These are phyloP conservation scores for Galago senegalensis DNA, from an alignment of 2,797 vertebrate genomes.

Conservation along the genomic window DNA sequence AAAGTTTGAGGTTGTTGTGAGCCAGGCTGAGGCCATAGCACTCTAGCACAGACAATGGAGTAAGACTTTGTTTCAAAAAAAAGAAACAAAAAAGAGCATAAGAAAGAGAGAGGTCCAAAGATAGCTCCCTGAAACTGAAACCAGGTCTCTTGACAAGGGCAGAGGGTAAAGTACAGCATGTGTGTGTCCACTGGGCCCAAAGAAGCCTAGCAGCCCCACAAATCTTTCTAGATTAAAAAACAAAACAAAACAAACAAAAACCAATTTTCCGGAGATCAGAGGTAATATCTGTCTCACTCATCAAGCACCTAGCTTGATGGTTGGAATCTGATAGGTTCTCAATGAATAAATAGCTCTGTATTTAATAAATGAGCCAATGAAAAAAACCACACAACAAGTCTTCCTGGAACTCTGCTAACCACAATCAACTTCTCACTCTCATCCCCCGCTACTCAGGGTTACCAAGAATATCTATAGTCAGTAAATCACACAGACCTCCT, in stretches of 20 bases:
- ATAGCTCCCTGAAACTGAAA: neutral
- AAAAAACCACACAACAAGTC: neutral
- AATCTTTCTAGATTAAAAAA: neutral
- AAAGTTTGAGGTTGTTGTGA: too few species aligned
- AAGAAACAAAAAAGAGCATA: too few species aligned
- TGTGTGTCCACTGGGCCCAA: neutral
- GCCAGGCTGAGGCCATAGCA: too few species aligned
- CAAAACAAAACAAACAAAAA: too few species aligned
- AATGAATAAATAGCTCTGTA: slow-evolving; percentile 30
- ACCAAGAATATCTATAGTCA: slow-evolving; percentile 86
- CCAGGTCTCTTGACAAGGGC: neutral
- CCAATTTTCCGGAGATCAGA: neutral
- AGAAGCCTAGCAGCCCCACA: neutral
- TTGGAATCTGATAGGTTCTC: neutral
- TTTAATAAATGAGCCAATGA: neutral
- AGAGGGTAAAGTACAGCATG: neutral
- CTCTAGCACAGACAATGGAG: too few species aligned
- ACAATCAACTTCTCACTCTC: neutral
- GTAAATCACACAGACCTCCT: slow-evolving; percentile 85
- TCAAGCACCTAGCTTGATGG: neutral
- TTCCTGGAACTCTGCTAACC: slow-evolving; percentile 44
- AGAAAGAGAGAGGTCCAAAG: neutral
- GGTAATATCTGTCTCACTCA: neutral
- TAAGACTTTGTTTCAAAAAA: too few species aligned
- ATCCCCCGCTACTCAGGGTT: neutral